Conservation (phyloP, 2,888 invertebrate genomes). For the Stratiomys singularior region DNA sequence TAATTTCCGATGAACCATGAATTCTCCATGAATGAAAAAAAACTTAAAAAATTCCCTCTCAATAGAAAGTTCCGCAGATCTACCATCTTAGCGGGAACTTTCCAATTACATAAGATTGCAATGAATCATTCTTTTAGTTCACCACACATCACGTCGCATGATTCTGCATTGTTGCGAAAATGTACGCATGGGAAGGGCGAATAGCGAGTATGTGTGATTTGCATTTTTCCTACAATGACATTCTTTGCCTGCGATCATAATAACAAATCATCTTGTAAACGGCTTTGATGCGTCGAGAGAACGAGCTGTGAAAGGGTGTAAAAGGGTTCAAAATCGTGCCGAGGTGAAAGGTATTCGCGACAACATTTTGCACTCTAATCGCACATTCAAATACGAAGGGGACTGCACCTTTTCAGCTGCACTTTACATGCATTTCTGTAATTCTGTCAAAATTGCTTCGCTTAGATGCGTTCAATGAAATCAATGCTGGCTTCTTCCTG, state of each 20-base stretch:
- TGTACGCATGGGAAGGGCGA: not conserved
- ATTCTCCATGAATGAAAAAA: too few relatives aligned
- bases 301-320: not conserved
- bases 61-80: too few relatives aligned
- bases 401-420: not conserved
- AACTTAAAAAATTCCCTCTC: too few relatives aligned
- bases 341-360: conserved; percentile 1
- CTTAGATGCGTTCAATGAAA: too few relatives aligned
- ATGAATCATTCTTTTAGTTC: not conserved
- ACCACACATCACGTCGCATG: not conserved
- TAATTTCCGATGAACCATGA: too few relatives aligned
- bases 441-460: too few relatives aligned
- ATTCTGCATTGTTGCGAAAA: conserved; percentile 6
- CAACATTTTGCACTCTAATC: conserved; percentile 3
- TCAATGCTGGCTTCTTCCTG: too few relatives aligned
- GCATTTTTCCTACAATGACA: not conserved
- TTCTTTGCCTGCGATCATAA: not conserved
- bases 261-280: conserved; percentile 18
- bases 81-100: too few relatives aligned
- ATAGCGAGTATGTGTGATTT: conserved; percentile 1
- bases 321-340: not conserved
- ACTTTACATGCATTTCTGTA: not conserved
- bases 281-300: not conserved
- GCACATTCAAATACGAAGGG: not conserved
- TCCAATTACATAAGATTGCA: too few relatives aligned